Percentiles rank a stretch among this genome's conserved stretches.
phyloP scores from a whole-genome alignment of 2,888 invertebrate genomes.

The Herminia tarsipennalis region DNA sequence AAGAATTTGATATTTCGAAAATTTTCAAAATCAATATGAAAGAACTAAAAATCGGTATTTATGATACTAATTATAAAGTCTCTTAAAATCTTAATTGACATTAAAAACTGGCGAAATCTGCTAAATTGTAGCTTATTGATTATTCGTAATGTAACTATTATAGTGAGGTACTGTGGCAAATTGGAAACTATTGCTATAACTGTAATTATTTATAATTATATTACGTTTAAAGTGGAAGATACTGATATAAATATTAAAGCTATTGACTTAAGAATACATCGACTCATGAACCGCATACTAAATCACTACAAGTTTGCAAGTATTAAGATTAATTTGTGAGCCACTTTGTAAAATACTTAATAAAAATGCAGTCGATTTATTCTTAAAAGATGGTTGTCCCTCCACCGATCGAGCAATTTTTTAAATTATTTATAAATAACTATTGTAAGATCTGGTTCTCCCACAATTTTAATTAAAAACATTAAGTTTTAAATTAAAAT shows the following conservation, averaged over 20 bases:
- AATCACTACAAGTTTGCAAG: conserved; percentile 26
- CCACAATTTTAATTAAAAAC: conserved; percentile 35
- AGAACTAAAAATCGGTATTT: conserved; percentile 19
- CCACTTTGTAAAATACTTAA: conserved; percentile 39
- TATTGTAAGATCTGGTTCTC: conserved; percentile 75
- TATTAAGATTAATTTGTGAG: conserved; percentile 36
- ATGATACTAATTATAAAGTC: conserved; percentile 36
- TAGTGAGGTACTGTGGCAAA: conserved; percentile 82
- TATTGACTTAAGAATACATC: conserved; percentile 77
- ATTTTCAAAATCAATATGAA: conserved; percentile 6
- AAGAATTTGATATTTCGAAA: conserved; percentile 14
- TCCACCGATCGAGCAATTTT: conserved; percentile 69
- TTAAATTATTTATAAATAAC: conserved; percentile 75
- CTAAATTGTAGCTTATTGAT: conserved; percentile 51
- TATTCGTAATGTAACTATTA: conserved; percentile 66
- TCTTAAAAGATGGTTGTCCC: conserved; percentile 55
- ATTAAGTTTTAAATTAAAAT: conserved; percentile 35
- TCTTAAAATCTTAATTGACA: conserved; percentile 40
- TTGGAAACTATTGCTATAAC: conserved; percentile 79
- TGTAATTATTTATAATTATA: conserved; percentile 61
- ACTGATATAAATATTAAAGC: conserved; percentile 83
- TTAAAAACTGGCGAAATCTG: conserved; percentile 51
- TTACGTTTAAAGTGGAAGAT: conserved; percentile 78
- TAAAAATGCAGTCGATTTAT: conserved; percentile 64
- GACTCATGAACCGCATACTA: conserved; percentile 48